These are phyloP conservation scores for Oligia fasciuncula DNA, from an alignment of 2,888 invertebrate genomes.

Conservation along the genomic window DNA sequence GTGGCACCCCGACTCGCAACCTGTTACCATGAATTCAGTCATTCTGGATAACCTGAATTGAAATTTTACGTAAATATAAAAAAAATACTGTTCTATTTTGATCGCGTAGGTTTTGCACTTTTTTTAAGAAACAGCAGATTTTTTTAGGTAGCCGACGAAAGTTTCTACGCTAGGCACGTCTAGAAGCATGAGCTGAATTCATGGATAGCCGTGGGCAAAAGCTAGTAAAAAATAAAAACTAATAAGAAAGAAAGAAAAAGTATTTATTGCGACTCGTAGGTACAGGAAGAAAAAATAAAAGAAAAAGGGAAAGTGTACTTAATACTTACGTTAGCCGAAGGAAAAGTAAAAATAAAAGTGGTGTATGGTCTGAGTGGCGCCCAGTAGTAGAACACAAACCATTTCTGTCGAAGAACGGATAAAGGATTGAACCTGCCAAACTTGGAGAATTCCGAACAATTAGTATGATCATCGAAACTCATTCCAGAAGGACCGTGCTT, in stretches of 20 bases:
- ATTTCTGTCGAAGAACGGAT: conserved; percentile 71
- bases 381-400: conserved; percentile 82
- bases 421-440: conserved; percentile 80
- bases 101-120: too few relatives aligned
- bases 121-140: too few relatives aligned
- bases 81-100: too few relatives aligned
- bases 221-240: background rate
- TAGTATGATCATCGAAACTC: conserved; percentile 65
- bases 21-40: background rate
- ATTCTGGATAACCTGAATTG: too few relatives aligned
- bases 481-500: conserved; percentile 64
- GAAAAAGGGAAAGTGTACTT: background rate
- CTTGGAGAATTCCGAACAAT: conserved; percentile 75
- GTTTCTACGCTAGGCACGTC: too few relatives aligned
- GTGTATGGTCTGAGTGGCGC: conserved; percentile 31
- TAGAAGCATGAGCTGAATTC: too few relatives aligned
- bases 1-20: background rate
- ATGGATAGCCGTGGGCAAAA: background rate
- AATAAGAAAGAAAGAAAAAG: too few relatives aligned
- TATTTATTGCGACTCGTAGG: too few relatives aligned
- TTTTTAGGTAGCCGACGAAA: too few relatives aligned
- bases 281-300: too few relatives aligned
- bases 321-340: conserved; percentile 71
- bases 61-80: too few relatives aligned
- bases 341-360: conserved; percentile 69